Percentiles rank a stretch among this genome's conserved stretches.
phyloP scores from a whole-genome alignment of 2,113 vertebrate genomes.

The Chamaea fasciata region DNA sequence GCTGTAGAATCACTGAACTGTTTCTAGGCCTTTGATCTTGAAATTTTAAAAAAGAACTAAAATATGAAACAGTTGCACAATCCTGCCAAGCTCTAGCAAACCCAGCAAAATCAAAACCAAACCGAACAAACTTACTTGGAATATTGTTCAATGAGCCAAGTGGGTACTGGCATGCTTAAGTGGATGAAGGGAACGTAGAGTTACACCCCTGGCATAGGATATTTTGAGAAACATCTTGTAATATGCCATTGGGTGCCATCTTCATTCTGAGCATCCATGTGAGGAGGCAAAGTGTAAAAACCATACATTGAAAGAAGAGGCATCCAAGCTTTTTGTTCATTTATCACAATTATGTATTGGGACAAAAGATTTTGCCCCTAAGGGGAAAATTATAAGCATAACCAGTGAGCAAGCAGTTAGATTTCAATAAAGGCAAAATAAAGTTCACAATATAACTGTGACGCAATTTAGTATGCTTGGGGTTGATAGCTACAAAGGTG shows the following conservation, averaged over 20 bases:
- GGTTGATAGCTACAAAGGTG: neutral
- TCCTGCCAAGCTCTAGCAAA: neutral
- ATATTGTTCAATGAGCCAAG: neutral
- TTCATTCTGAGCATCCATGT: neutral
- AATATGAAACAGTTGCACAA: neutral
- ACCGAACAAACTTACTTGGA: neutral
- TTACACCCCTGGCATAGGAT: neutral
- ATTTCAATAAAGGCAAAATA: neutral
- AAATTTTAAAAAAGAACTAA: neutral
- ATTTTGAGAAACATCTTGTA: neutral
- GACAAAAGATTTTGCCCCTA: neutral
- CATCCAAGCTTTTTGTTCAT: neutral
- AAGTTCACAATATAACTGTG: neutral
- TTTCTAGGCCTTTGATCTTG: neutral
- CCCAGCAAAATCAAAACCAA: neutral
- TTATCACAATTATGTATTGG: neutral
- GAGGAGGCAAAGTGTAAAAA: neutral
- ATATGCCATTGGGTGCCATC: neutral
- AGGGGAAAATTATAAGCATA: neutral
- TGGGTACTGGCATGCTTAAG: neutral
- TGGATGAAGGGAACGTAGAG: neutral
- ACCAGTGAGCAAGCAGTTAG: neutral
- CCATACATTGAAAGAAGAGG: neutral
- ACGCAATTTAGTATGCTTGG: neutral
- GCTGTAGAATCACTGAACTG: neutral